These are phyloP conservation scores for Pelobates fuscus DNA, from an alignment of 2,113 vertebrate genomes.

Conservation along the genomic window DNA sequence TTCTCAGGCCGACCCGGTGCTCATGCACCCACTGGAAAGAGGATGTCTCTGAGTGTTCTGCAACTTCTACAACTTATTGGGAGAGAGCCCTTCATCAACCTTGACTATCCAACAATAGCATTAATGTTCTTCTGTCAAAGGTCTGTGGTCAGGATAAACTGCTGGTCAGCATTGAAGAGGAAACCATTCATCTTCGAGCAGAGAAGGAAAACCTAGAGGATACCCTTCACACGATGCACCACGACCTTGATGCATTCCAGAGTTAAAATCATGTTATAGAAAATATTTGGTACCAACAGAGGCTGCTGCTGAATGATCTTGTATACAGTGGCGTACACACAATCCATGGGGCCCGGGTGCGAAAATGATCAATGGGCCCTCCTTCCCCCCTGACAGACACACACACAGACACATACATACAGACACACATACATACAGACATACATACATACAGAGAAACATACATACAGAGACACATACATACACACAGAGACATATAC, in stretches of 20 bases:
- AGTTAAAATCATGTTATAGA: conserved; percentile 60
- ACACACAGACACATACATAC: too few relatives aligned
- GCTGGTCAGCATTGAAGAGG: conserved; percentile 73
- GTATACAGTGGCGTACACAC: too few relatives aligned
- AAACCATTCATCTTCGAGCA: conserved; percentile 73
- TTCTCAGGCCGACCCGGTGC: conserved; percentile 20
- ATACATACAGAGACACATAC: too few relatives aligned
- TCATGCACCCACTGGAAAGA: conserved; percentile 51
- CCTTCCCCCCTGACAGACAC: too few relatives aligned
- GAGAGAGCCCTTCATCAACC: conserved; percentile 59
- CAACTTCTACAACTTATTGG: conserved; percentile 56
- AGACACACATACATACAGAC: too few relatives aligned
- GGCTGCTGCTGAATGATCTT: conserved; percentile 83
- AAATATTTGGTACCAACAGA: conserved; percentile 73
- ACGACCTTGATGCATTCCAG: conserved; percentile 72
- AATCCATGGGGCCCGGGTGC: too few relatives aligned
- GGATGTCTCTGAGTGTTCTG: conserved; percentile 57
- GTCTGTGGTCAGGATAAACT: conserved; percentile 84
- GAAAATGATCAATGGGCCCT: too few relatives aligned
- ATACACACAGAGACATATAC: too few relatives aligned
- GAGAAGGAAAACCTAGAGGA: conserved; percentile 85
- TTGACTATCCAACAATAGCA: conserved; percentile 69
- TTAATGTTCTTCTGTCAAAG: conserved; percentile 77
- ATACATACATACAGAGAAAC: too few relatives aligned
- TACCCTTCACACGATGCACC: conserved; percentile 74